Evolutionary conservation across 2,888 invertebrate species (phyloP).

Genomic region (Ornithoptera alexandrae): DNA sequence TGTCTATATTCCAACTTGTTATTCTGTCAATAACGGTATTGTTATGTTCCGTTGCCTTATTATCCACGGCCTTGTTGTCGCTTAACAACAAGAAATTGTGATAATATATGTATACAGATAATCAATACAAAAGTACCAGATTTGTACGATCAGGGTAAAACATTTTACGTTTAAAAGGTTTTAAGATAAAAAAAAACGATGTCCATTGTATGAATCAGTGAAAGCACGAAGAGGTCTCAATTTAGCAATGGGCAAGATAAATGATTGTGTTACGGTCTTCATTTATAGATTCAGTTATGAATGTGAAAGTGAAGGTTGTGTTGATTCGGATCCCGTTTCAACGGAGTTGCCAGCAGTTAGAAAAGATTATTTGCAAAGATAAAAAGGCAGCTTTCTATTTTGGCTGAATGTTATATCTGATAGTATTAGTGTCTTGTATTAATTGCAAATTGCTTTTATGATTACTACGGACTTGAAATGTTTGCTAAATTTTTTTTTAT

Average conservation of each 20-base stretch:
- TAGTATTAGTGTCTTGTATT: too few species aligned
- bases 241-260: constrained; percentile 11
- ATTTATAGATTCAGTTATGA: constrained; percentile 1
- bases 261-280: constrained; percentile 6
- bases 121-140: too few species aligned
- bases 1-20: too few species aligned
- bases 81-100: too few species aligned
- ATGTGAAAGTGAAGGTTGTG: constrained; percentile 12
- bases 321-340: constrained; percentile 4
- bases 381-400: constrained; percentile 2
- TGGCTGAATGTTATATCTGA: background rate
- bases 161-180: background rate
- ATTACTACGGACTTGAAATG: too few species aligned
- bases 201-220: background rate
- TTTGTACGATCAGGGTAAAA: too few species aligned
- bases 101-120: too few species aligned
- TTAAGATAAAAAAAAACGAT: background rate
- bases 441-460: too few species aligned
- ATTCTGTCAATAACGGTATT: too few species aligned
- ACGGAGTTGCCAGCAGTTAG: constrained; percentile 1
- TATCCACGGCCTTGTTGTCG: too few species aligned
- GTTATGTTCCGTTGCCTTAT: too few species aligned
- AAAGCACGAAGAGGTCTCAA: constrained; percentile 7
- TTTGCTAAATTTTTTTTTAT: too few species aligned
- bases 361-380: background rate